Evolutionary conservation across 2,888 invertebrate genomes (phyloP).

Genomic region (Sminthurinus aureus): DNA sequence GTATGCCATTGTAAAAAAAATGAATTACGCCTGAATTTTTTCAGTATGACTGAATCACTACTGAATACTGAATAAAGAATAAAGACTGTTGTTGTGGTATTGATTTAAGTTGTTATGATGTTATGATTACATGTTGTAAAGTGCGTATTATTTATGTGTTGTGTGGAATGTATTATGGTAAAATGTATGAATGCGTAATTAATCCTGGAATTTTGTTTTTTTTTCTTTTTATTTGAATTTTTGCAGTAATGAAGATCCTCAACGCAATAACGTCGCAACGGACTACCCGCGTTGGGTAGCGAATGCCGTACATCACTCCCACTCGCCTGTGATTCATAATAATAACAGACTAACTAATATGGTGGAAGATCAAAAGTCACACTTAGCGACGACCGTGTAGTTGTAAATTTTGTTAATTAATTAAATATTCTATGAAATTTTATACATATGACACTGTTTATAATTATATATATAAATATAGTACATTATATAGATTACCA

Average conservation of each 20-base stretch:
- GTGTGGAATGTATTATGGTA: not conserved
- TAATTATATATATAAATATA: constrained; percentile 28
- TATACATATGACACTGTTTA: constrained; percentile 38
- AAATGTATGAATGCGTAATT: too few relatives aligned
- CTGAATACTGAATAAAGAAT: not conserved
- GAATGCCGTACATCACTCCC: constrained; percentile 41
- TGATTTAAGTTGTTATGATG: too few relatives aligned
- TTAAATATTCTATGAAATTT: constrained; percentile 19
- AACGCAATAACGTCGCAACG: constrained; percentile 35
- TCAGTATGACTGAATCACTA: not conserved
- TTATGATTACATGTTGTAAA: not conserved
- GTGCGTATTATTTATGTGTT: not conserved
- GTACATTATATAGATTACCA: constrained; percentile 17
- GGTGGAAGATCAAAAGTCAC: constrained; percentile 43
- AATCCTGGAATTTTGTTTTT: constrained; percentile 10
- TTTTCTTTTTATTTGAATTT: constrained; percentile 16
- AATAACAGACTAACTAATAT: constrained; percentile 24
- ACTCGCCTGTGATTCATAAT: constrained; percentile 39
- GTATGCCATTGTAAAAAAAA: too few relatives aligned
- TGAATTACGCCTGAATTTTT: too few relatives aligned
- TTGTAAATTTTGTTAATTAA: constrained; percentile 22
- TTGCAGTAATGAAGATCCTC: constrained; percentile 30
- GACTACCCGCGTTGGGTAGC: constrained; percentile 43
- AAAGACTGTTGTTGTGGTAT: too few relatives aligned
- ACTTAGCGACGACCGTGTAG: constrained; percentile 41